Conservation (phyloP, 1,140 invertebrate genomes). For the Hyles euphorbiae region DNA sequence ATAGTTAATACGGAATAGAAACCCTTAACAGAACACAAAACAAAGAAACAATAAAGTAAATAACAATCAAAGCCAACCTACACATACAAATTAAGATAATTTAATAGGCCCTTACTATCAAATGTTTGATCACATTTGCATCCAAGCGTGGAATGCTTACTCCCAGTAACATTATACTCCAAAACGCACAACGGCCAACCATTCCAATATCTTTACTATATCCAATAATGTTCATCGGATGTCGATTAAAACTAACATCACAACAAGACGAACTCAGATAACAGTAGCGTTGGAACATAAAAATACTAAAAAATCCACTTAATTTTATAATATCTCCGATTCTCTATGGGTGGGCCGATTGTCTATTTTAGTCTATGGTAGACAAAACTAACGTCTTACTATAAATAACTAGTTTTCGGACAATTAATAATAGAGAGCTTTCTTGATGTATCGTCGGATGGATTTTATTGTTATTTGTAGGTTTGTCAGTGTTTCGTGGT, state of each 20-base stretch:
- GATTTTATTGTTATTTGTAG: constrained; percentile 31
- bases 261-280: constrained; percentile 16
- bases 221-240: constrained; percentile 1
- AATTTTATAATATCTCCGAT: constrained; percentile 35
- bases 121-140: too few species aligned
- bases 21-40: too few species aligned
- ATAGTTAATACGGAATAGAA: too few species aligned
- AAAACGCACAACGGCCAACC: too few species aligned
- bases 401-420: constrained; percentile 58
- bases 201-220: too few species aligned
- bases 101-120: too few species aligned
- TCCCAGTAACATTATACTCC: too few species aligned
- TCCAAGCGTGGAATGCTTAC: too few species aligned
- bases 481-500: constrained; percentile 4
- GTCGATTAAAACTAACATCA: constrained; percentile 5
- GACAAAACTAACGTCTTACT: constrained; percentile 38
- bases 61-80: too few species aligned
- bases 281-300: constrained; percentile 27
- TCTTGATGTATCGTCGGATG: constrained; percentile 41
- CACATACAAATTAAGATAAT: too few species aligned
- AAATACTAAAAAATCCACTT: constrained; percentile 34
- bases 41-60: too few species aligned
- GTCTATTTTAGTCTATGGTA: constrained; percentile 47
- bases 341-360: constrained; percentile 51
- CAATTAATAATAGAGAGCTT: constrained; percentile 55